A percentile compares a stretch with the other conserved stretches of the same genome.
These are phyloP conservation scores for Philaethria dido DNA, from an alignment of 2,888 invertebrate genomes.

Conservation along the genomic window DNA sequence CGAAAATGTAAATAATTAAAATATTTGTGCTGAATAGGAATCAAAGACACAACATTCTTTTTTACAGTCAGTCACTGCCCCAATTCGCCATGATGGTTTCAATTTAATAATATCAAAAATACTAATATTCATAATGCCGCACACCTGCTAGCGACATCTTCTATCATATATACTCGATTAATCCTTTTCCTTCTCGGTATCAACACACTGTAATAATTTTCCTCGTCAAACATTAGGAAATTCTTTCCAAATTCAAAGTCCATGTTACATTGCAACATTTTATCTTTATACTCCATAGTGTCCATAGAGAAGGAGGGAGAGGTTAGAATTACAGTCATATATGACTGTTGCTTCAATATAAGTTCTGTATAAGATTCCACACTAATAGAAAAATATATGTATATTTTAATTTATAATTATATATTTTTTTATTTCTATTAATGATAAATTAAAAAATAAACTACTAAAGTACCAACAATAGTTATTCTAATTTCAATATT, in stretches of 20 bases:
- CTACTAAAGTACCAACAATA: too few species aligned
- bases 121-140: background rate
- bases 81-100: background rate
- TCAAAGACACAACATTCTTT: background rate
- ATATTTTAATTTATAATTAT: background rate
- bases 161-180: slow-evolving; percentile 67
- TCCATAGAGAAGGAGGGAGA: slow-evolving; percentile 51
- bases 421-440: background rate
- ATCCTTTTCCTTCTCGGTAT: slow-evolving; percentile 54
- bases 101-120: background rate
- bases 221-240: slow-evolving; percentile 72
- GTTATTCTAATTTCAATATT: too few species aligned
- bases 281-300: slow-evolving; percentile 55
- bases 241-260: slow-evolving; percentile 63
- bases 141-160: slow-evolving; percentile 72
- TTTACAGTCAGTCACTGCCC: too few species aligned
- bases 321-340: slow-evolving; percentile 49
- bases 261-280: slow-evolving; percentile 67
- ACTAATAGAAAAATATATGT: slow-evolving; percentile 51
- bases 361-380: slow-evolving; percentile 58
- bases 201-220: slow-evolving; percentile 56
- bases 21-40: background rate
- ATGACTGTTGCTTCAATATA: slow-evolving; percentile 52
- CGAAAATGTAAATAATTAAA: too few species aligned
- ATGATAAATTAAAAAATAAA: too few species aligned